Percentiles rank a stretch among this genome's conserved stretches.
Evolutionary conservation across 1,140 invertebrate species (phyloP).

Genomic region (Aphelenchoides fujianensis): DNA sequence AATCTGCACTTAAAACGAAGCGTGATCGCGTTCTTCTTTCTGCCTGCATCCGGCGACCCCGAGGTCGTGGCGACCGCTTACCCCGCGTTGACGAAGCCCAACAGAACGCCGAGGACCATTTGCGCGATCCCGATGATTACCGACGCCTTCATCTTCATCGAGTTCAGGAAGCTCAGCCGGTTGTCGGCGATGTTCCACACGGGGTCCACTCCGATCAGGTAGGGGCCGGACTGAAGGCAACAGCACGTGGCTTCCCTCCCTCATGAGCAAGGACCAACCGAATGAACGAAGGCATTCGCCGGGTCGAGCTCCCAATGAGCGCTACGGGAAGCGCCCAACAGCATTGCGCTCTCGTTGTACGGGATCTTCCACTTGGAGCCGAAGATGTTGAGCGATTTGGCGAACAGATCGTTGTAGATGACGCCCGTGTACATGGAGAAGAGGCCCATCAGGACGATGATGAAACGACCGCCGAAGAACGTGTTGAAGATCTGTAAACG

Average conservation of each 20-base stretch:
- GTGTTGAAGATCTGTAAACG: slow-evolving; percentile 86
- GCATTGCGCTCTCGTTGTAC: slow-evolving; percentile 18
- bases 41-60: no score
- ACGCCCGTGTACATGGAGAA: slow-evolving; percentile 95
- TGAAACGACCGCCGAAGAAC: slow-evolving; percentile 94
- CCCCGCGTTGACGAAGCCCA: slow-evolving; percentile 84
- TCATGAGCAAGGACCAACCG: slow-evolving; percentile 25
- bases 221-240: slow-evolving; percentile 45
- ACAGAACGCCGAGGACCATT: slow-evolving; percentile 89
- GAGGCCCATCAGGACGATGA: slow-evolving; percentile 91
- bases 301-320: slow-evolving; percentile 31
- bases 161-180: slow-evolving; percentile 93
- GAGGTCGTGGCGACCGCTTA: no score
- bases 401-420: slow-evolving; percentile 95
- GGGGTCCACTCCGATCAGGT: slow-evolving; percentile 57
- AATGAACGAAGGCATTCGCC: slow-evolving; percentile 20
- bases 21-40: not conserved
- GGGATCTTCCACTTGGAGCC: slow-evolving; percentile 77
- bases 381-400: slow-evolving; percentile 91
- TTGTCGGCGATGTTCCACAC: slow-evolving; percentile 68
- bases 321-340: not conserved
- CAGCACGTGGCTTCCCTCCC: no score
- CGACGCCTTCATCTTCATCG: slow-evolving; percentile 96
- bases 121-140: slow-evolving; percentile 90
- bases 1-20: slow-evolving; percentile 64